Conservation (phyloP, 2,888 invertebrate species). For the Drosophila suboccidentalis region DNA sequence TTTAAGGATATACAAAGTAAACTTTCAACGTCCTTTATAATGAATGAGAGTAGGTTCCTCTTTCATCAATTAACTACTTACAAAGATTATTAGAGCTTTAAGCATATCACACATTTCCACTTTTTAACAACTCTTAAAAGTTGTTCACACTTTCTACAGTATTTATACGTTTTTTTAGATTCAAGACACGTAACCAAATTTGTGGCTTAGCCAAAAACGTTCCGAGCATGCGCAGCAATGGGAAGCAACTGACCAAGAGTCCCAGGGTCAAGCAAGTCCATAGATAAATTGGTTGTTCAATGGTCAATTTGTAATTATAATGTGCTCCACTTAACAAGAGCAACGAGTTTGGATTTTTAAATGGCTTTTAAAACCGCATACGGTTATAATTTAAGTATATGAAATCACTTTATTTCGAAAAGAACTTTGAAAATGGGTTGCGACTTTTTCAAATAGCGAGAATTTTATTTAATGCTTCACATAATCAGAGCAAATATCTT, state of each 20-base stretch:
- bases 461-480: not conserved
- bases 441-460: not conserved
- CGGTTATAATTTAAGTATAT: no score
- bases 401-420: not conserved
- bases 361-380: conserved; percentile 32
- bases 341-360: conserved; percentile 15
- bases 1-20: not conserved
- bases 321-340: conserved; percentile 36
- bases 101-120: conserved; percentile 29
- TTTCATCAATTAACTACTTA: conserved; percentile 32
- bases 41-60: not conserved
- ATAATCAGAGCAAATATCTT: not conserved
- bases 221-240: conserved; percentile 45
- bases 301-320: conserved; percentile 62
- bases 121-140: conserved; percentile 13
- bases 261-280: conserved; percentile 25
- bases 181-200: conserved; percentile 26
- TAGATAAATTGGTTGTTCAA: not conserved
- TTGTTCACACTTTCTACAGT: conserved; percentile 18
- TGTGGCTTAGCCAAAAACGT: conserved; percentile 13
- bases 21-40: not conserved
- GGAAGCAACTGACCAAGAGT: conserved; percentile 41
- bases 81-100: conserved; percentile 27
- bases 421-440: not conserved
- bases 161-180: conserved; percentile 2